Evolutionary conservation across 2,113 vertebrate genomes (phyloP).

Genomic region (Boleophthalmus pectinirostris): DNA sequence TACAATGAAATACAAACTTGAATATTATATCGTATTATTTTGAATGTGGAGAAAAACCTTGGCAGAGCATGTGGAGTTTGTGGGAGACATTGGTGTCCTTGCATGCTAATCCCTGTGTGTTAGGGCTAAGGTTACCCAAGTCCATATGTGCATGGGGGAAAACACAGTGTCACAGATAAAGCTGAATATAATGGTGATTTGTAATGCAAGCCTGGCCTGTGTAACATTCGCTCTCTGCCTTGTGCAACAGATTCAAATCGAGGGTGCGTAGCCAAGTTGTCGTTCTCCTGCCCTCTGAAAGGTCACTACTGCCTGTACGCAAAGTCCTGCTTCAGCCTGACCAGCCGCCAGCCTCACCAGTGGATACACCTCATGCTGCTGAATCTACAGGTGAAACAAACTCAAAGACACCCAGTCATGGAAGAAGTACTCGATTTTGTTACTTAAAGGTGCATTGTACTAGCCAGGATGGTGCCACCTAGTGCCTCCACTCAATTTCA

Average conservation of each 20-base stretch:
- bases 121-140: constrained; percentile 22
- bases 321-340: constrained; percentile 88
- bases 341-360: constrained; percentile 85
- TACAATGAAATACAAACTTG: background rate
- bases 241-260: constrained; percentile 76
- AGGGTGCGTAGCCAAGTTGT: constrained; percentile 87
- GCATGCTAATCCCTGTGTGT: constrained; percentile 31
- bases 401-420: background rate
- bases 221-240: background rate
- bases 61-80: background rate
- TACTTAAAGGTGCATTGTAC: too few relatives aligned
- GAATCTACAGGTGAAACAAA: constrained; percentile 84
- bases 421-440: too few relatives aligned
- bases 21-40: background rate
- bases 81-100: constrained; percentile 12
- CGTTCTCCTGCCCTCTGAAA: constrained; percentile 91
- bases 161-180: background rate
- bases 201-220: background rate
- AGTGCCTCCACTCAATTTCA: too few relatives aligned
- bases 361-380: constrained; percentile 98
- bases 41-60: background rate
- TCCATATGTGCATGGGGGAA: constrained; percentile 23
- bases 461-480: too few relatives aligned
- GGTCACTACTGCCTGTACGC: constrained; percentile 93
- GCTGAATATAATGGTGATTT: background rate